A percentile compares a stretch with the other conserved stretches of the same genome.
Evolutionary conservation across 2,797 vertebrate species (phyloP).

Genomic region (Hipposideros larvatus): DNA sequence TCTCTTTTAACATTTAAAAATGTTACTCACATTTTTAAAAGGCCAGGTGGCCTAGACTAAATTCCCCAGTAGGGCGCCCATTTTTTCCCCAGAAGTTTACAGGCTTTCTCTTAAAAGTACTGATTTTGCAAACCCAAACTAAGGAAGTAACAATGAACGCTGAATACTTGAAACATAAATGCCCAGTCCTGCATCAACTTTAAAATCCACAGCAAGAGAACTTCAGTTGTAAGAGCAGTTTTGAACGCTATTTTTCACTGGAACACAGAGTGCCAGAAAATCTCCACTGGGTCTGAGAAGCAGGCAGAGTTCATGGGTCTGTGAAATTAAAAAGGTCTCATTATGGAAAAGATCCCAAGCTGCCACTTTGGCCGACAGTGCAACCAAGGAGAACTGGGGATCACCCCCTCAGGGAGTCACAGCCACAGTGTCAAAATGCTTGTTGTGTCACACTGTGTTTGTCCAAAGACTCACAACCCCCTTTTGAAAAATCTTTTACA

Average conservation of each 20-base stretch:
- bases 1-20: background rate
- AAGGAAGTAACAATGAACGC: constrained; percentile 6
- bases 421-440: background rate
- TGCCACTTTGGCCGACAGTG: background rate
- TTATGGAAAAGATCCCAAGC: background rate
- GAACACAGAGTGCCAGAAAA: background rate
- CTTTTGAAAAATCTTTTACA: background rate
- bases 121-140: constrained; percentile 44
- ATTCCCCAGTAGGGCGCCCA: background rate
- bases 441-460: too few relatives aligned
- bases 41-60: background rate
- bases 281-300: background rate
- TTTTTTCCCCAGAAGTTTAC: background rate
- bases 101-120: background rate
- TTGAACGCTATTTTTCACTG: background rate
- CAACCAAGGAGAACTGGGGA: background rate
- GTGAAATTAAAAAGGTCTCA: background rate
- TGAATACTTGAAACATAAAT: background rate
- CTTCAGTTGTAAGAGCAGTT: background rate
- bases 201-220: background rate
- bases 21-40: background rate
- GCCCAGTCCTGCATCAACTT: background rate
- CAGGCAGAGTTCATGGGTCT: background rate
- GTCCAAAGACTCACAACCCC: background rate
- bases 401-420: background rate